Base-by-base conservation (phyloP, 2,113 vertebrate genomes). In the Callospermophilus lateralis region DNA sequence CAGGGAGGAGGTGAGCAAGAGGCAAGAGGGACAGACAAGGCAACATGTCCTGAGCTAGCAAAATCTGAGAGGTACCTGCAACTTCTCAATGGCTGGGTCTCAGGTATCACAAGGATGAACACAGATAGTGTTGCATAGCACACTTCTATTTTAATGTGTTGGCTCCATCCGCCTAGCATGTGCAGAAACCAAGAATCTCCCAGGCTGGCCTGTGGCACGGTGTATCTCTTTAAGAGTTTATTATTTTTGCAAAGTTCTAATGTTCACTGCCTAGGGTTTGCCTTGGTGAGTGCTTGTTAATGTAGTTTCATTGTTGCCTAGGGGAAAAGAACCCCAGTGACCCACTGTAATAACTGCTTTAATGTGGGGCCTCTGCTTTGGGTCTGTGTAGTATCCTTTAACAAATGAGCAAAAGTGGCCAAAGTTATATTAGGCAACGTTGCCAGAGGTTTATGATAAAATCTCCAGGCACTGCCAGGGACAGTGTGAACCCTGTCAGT, bases 401-500 rank as follows among this genome's bases (percentile, higher is more conserved):
- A 95, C 96, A 97, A 94, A 98, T 39, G 87, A 89, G 92, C 95
- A 92, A 48, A 87, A 97, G 95, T 87, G 86, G 93, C 92, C 96
- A 87, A 86, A 73, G 87, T 92, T 97, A 34, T 73, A 95, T 92
- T 70, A 96, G 74, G 92, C 65, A 32, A 28, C 0, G 10, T 67
- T 95, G 95, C 89, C 92, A 97, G 96, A 95, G 84, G 90, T 92
- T 97, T 90, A 80, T 92, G 96, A 98, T 97, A 97, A 97, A 97
- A 98, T 98, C 96, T 97, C n/a, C 39, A 95, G 95, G 95, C 87
- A 24, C 76, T 96, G 94, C 96, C 97, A 96, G 93, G 80, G 92
- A 97, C 96, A 95, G 96, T 93, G 97, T 96, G 95, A 98, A 88
- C 96, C 80, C 92, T 96, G 96, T 97, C 95, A 90, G 95, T 96